Evolutionary conservation across 2,888 invertebrate genomes (phyloP), one percentile per base, ranked within the genome.

Genomic region (Thereva nobilitata): DNA sequence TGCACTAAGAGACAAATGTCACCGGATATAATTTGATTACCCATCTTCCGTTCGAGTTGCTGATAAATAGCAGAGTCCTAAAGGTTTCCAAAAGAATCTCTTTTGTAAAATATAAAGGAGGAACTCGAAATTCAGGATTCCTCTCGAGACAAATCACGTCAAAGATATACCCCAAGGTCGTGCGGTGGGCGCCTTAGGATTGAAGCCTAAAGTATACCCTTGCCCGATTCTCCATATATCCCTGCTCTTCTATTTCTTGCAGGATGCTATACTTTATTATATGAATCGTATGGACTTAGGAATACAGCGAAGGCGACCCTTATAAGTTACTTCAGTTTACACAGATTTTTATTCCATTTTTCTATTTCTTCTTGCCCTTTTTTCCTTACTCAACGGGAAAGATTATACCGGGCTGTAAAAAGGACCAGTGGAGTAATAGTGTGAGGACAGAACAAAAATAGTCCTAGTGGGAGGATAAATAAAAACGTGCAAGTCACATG

Each of bases 401-500:
- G 38, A 10, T 63, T 47, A 67, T 50, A 52, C 37, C 52, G 56
- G 37, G 64, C 10, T 34, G 54, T 8, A 53, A 55, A 49, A 45
- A 65, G 42, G 53, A 45, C 49, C 50, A 53, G 50, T 47, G 40
- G 52, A 44, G 56, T 64, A 66, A 55, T 64, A 65, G 65, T 53
- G 53, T 63, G 54, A 67, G 65, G 56, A 67, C 67, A 66, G 63
- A 65, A 70, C 69, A 68, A 70, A 70, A 70, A 71, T 69, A 68
- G 69, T 71, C 69, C 71, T 68, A 71, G 70, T 70, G 70, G 70
- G 69, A 70, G 70, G 57, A 68, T 70, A 71, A 71, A 71, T 71
- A 71, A 70, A 69, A 70, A 71, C 70, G 70, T 72, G 72, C 73
- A 71, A 73, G 72, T 73, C 73, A 73, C 73, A 71, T 72, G 71